Evolutionary conservation across 1,140 invertebrate genomes (phyloP).

Genomic region (Brachionus manjavacas): DNA sequence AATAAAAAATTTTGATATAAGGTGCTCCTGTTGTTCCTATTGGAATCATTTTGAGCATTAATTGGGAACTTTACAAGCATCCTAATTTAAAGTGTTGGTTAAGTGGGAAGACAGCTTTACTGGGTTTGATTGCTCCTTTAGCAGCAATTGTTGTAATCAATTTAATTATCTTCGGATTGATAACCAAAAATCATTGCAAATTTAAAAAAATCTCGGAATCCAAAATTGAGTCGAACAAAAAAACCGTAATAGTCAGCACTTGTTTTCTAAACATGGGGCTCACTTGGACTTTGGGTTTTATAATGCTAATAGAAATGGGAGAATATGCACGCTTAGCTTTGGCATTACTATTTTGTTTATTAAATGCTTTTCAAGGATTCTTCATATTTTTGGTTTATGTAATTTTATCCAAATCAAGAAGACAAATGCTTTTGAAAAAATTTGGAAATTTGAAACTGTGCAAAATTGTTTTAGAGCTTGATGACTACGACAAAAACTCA

Average conservation of each 20-base stretch:
- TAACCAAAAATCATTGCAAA: conserved; percentile 5
- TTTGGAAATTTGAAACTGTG: neutral
- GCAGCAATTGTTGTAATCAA: neutral
- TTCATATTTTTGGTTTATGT: conserved; percentile 36
- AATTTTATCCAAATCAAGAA: conserved; percentile 18
- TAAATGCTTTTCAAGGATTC: conserved; percentile 37
- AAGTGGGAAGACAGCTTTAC: neutral
- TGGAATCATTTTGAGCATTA: neutral
- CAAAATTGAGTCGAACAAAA: conserved; percentile 10
- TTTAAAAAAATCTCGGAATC: neutral
- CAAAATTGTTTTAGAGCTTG: neutral
- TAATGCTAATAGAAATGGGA: conserved; percentile 1
- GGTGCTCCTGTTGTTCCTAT: neutral
- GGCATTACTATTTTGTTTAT: conserved; percentile 15
- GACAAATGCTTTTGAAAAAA: neutral
- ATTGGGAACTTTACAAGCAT: conserved; percentile 29
- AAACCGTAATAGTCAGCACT: conserved; percentile 5
- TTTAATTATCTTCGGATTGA: conserved; percentile 2
- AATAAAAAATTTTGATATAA: neutral
- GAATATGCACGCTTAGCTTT: neutral
- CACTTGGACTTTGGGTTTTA: conserved; percentile 13
- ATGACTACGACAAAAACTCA: neutral
- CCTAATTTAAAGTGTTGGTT: conserved; percentile 28
- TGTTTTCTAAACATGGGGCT: conserved; percentile 36
- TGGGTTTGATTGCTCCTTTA: neutral